Percentiles rank a stretch among this genome's conserved stretches.
Evolutionary conservation across 2,797 vertebrate genomes (phyloP).

Genomic region (Urocyon cinereoargenteus): DNA sequence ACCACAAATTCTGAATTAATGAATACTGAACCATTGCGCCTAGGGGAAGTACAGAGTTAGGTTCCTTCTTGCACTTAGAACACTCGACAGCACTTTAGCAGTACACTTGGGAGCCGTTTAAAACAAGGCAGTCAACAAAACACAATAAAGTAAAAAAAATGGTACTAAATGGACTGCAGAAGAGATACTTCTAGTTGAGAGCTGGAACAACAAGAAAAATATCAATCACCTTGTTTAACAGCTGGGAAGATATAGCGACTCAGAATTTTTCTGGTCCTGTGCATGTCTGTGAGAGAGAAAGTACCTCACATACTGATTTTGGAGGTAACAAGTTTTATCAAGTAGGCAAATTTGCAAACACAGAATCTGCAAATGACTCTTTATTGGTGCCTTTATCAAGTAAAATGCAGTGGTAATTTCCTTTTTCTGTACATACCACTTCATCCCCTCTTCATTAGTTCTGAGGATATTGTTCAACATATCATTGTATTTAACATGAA

Average conservation of each 20-base stretch:
- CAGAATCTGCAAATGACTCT: neutral
- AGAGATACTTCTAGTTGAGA: neutral
- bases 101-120: neutral
- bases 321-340: constrained; percentile 29
- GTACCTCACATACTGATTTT: neutral
- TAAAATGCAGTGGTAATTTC: constrained; percentile 5
- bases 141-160: neutral
- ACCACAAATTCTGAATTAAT: neutral
- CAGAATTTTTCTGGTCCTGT: neutral
- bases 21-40: neutral
- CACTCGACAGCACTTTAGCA: neutral
- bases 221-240: constrained; percentile 6
- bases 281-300: neutral
- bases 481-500: neutral
- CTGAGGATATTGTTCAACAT: neutral
- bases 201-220: neutral
- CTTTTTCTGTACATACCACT: neutral
- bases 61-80: constrained; percentile 35
- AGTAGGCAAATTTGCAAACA: neutral
- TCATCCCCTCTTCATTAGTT: neutral
- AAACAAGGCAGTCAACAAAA: neutral
- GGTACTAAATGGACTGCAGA: neutral
- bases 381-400: constrained; percentile 22
- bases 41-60: neutral
- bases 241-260: neutral